Base-by-base conservation (phyloP, 2,888 invertebrate genomes). In the Hetaerina titia region DNA sequence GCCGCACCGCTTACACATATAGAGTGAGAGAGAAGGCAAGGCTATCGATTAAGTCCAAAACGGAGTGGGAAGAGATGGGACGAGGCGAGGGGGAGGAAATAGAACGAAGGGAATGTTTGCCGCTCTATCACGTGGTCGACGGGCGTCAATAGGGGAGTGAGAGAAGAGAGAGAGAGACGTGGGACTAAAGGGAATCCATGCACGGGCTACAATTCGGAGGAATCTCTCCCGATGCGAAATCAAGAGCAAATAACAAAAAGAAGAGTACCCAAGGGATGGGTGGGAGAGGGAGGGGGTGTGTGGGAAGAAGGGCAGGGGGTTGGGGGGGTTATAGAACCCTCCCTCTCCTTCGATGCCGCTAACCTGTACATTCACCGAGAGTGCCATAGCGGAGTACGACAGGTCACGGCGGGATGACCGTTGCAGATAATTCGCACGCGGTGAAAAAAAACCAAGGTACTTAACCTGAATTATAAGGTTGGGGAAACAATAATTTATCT, bases 51-150 rank as follows among this genome's bases (percentile, higher is more conserved):
- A 81, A 81, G 81, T 31, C 9, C 81, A 31, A 81, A 81, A 81
- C 45, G 69, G 69, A n/a, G n/a, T 22, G n/a, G 69, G n/a, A n/a
- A 17, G n/a, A 6, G 69, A n/a, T 7, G 8, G 69, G 19, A n/a
- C 9, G 69, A n/a, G 69, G n/a, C 5, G 69, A 17, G 19, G 63
- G 69, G n/a, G 69, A 69, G 22, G n/a, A 22, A n/a, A 69, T 69
- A 81, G 25, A 81, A 31, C 31, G 31, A 81, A 81, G 25, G 81
- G 81, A 81, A 81, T 81, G 81, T 81, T 81, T 81, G 81, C 81
- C 81, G 81, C 81, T 81, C 81, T 31, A 81, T 81, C 81, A 81
- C 81, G 81, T 81, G 81, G 81, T 31, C 81, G 69, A 19, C 81
- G 25, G 81, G 81, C 81, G 81, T 81, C 81, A 81, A 81, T 81